These are phyloP conservation scores for Galeopterus variegatus DNA, from an alignment of 2,113 vertebrate genomes.

Conservation along the genomic window DNA sequence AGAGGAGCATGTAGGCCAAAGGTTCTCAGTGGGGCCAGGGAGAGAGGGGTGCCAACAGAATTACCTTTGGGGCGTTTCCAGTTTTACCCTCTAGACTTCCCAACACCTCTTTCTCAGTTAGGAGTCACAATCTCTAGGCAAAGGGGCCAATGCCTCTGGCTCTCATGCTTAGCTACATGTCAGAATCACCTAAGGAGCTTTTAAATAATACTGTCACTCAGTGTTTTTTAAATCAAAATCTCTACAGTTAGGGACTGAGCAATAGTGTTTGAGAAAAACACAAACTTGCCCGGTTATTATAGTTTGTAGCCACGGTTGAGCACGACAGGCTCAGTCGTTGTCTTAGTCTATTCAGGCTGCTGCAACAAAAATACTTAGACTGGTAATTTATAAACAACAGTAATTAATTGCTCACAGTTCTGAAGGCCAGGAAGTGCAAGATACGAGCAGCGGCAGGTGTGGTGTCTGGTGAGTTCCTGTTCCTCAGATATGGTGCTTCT, in stretches of 20 bases:
- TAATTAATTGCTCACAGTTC: background rate
- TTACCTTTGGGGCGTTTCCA: background rate
- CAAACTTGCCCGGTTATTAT: background rate
- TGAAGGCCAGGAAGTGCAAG: background rate
- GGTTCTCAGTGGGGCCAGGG: background rate
- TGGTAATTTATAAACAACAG: background rate
- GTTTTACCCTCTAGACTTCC: background rate
- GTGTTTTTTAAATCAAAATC: background rate
- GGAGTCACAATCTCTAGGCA: background rate
- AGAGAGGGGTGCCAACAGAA: background rate
- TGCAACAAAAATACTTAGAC: background rate
- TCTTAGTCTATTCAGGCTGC: background rate
- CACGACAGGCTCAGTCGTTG: background rate
- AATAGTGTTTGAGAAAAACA: background rate
- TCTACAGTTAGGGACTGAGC: background rate
- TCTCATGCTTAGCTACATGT: background rate
- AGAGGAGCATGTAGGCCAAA: background rate
- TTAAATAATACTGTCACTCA: background rate
- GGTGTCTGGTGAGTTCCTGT: background rate
- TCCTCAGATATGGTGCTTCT: background rate
- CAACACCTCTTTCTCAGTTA: background rate
- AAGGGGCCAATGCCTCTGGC: background rate
- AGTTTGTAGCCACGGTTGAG: background rate
- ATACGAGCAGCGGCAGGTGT: background rate
- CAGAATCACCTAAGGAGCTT: background rate